These are phyloP conservation scores for Forbesichthys papilliferus DNA, from an alignment of 2,113 vertebrate genomes.

Conservation along the genomic window DNA sequence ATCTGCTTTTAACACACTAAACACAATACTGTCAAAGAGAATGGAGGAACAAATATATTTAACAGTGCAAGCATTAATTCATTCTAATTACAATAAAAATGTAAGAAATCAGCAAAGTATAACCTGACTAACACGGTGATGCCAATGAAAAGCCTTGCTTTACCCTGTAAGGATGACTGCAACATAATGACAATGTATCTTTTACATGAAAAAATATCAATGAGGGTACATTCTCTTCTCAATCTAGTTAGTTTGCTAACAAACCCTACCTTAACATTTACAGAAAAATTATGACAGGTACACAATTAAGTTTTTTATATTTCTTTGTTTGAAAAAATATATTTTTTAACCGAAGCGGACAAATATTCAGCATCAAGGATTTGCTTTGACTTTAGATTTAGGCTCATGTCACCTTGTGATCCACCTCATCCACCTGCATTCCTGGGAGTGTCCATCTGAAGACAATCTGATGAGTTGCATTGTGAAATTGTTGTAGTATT, in stretches of 20 bases:
- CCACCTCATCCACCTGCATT: conserved; percentile 6
- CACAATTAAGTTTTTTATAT: background rate
- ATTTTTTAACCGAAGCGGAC: background rate
- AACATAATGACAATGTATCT: background rate
- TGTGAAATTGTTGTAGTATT: conserved; percentile 5
- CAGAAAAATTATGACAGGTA: background rate
- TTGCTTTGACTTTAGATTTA: background rate
- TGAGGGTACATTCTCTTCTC: background rate
- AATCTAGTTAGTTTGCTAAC: background rate
- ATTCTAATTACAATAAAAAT: conserved; percentile 64
- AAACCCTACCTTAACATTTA: background rate
- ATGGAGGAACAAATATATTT: conserved; percentile 57
- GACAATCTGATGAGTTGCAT: background rate
- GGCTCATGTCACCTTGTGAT: background rate
- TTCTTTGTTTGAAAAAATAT: background rate
- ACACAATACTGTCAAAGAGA: conserved; percentile 73
- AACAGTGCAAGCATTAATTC: conserved; percentile 57
- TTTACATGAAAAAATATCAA: conserved; percentile 2
- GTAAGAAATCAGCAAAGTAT: conserved; percentile 33
- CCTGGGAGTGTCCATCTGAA: conserved; percentile 1
- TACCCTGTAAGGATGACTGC: background rate
- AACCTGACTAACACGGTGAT: conserved; percentile 10
- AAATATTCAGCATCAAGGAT: background rate
- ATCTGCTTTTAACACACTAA: conserved; percentile 78
- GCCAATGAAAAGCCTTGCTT: background rate